Percentiles rank a stretch among this genome's conserved stretches.
These are phyloP conservation scores for Gymnopithys bicolor DNA, from an alignment of 2,797 vertebrate species.

Conservation along the genomic window DNA sequence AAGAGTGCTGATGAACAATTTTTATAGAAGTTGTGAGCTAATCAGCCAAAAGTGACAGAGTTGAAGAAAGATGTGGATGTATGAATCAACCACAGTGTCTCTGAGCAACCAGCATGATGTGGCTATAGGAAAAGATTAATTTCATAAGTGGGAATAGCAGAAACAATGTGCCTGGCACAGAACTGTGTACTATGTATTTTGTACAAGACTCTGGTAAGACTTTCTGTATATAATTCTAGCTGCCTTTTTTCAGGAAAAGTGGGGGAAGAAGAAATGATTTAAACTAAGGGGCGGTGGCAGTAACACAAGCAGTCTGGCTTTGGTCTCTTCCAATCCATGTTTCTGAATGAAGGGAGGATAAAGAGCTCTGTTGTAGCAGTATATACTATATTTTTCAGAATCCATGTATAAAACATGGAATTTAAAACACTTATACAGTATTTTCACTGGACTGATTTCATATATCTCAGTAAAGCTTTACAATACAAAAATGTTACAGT, in stretches of 20 bases:
- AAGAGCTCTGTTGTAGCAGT: not conserved
- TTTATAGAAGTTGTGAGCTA: not conserved
- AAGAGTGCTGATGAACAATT: not conserved
- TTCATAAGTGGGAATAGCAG: not conserved
- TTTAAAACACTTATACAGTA: not conserved
- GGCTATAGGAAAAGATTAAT: slow-evolving; percentile 6
- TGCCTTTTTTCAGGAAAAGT: not conserved
- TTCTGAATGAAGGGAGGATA: not conserved
- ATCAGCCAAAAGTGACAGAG: not conserved
- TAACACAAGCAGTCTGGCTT: fast-evolving
- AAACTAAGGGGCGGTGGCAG: not conserved
- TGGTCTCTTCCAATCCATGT: not conserved
- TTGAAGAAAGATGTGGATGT: not conserved
- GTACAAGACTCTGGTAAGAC: not conserved
- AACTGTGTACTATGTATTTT: not conserved
- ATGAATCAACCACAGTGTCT: not conserved
- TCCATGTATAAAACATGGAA: not conserved
- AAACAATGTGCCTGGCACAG: not conserved
- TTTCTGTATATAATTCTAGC: not conserved
- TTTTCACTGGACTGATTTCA: not conserved
- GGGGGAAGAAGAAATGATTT: not conserved
- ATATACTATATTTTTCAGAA: not conserved
- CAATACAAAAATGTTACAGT: not conserved
- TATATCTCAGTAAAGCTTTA: not conserved
- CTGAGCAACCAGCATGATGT: not conserved